These are phyloP conservation scores for Euzetes globulus DNA, from an alignment of 2,888 invertebrate species.

Conservation along the genomic window DNA sequence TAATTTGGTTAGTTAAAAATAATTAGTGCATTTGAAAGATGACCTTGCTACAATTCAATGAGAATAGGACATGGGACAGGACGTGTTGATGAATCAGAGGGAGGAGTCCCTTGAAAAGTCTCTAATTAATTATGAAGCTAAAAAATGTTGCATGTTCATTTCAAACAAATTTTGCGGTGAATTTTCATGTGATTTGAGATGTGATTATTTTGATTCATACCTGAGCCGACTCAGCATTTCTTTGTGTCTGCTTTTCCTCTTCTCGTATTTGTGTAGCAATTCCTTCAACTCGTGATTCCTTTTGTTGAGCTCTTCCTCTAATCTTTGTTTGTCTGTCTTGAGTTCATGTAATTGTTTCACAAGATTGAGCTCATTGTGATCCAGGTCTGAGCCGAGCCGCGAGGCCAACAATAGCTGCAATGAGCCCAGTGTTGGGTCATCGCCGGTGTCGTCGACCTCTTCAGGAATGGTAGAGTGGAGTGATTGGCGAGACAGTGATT, in stretches of 20 bases:
- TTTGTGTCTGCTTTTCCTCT: constrained; percentile 39
- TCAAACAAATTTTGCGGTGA: too few species aligned
- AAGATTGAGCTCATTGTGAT: constrained; percentile 37
- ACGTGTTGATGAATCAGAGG: too few species aligned
- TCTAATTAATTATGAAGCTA: too few species aligned
- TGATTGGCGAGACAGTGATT: not conserved
- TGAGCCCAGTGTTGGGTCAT: not conserved
- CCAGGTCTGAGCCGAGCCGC: not conserved
- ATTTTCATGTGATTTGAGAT: not conserved
- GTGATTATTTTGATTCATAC: constrained; percentile 30
- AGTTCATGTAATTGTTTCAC: constrained; percentile 40
- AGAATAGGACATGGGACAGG: too few species aligned
- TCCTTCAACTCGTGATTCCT: constrained; percentile 39
- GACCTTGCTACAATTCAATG: too few species aligned
- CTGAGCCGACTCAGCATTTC: constrained; percentile 39
- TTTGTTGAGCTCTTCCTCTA: constrained; percentile 39
- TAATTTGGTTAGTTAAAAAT: too few species aligned
- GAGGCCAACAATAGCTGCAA: constrained; percentile 3
- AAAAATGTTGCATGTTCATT: too few species aligned
- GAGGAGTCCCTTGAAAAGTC: too few species aligned
- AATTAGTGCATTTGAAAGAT: too few species aligned
- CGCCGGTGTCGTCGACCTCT: too few species aligned
- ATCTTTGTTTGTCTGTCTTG: constrained; percentile 37
- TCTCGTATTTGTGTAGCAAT: constrained; percentile 39
- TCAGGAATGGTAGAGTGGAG: not conserved